These are phyloP conservation scores for Conus betulinus DNA, from an alignment of 1,140 invertebrate species.

Conservation along the genomic window DNA sequence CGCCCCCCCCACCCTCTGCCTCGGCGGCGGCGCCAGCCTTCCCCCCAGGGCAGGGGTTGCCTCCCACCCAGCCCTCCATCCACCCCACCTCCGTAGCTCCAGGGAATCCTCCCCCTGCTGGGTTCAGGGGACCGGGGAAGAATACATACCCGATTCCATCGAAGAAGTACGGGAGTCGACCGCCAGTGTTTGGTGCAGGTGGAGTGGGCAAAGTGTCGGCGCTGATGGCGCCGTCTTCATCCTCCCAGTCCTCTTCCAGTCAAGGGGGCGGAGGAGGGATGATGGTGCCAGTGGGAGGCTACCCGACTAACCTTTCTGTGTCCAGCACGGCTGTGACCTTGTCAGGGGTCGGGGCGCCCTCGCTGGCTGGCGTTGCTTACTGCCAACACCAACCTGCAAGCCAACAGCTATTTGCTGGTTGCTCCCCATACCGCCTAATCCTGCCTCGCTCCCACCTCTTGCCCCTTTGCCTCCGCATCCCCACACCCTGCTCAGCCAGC, in stretches of 20 bases:
- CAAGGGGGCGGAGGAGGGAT: neutral
- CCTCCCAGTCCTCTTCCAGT: neutral
- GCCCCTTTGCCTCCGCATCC: neutral
- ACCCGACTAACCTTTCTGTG: neutral
- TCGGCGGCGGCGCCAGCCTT: neutral
- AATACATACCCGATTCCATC: neutral
- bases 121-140: neutral
- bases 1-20: neutral
- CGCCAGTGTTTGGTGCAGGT: too few relatives aligned
- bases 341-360: neutral
- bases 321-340: neutral
- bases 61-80: constrained; percentile 18
- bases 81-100: neutral
- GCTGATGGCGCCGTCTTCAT: neutral
- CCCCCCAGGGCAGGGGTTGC: neutral
- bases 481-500: neutral
- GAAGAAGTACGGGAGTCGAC: neutral
- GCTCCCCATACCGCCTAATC: neutral
- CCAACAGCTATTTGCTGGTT: neutral
- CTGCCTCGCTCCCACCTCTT: neutral
- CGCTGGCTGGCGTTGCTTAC: neutral
- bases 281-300: neutral
- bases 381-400: neutral
- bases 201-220: neutral
- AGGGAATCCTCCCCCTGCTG: too few relatives aligned